Evolutionary conservation across 1,140 invertebrate species (phyloP).

Genomic region (Drosophila sp.): DNA sequence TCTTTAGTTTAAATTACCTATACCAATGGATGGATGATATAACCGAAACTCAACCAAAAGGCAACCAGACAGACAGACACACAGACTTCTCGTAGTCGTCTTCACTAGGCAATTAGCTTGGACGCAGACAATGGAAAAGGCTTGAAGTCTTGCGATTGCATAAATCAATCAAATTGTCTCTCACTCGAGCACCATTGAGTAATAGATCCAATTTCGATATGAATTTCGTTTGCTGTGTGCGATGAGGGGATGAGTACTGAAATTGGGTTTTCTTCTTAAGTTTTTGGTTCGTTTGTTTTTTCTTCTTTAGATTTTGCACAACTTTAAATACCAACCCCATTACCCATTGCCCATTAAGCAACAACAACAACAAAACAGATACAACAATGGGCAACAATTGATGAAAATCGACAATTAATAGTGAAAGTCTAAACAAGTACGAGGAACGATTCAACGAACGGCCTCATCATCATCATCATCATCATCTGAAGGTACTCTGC

Average conservation of each 20-base stretch:
- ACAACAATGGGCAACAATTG: slow-evolving; percentile 64
- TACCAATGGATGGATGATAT: slow-evolving; percentile 30
- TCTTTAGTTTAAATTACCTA: slow-evolving; percentile 32
- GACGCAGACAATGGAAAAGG: slow-evolving; percentile 61
- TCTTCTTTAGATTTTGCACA: slow-evolving; percentile 48
- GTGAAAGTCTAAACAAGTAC: slow-evolving; percentile 69
- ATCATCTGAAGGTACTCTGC: slow-evolving; percentile 63
- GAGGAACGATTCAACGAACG: slow-evolving; percentile 44
- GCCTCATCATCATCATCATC: slow-evolving; percentile 58
- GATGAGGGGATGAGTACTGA: slow-evolving; percentile 28
- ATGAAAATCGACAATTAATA: slow-evolving; percentile 81
- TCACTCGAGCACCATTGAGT: slow-evolving; percentile 72
- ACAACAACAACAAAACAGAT: slow-evolving; percentile 28
- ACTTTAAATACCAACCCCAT: slow-evolving; percentile 81
- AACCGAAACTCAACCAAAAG: slow-evolving; percentile 13
- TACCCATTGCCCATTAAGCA: slow-evolving; percentile 70
- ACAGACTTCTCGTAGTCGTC: slow-evolving; percentile 28
- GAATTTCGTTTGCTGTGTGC: slow-evolving; percentile 42
- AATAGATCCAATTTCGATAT: slow-evolving; percentile 82
- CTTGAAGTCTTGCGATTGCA: slow-evolving; percentile 59
- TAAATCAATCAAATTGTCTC: slow-evolving; percentile 82
- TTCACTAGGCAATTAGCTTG: slow-evolving; percentile 63
- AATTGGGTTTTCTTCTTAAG: slow-evolving; percentile 59
- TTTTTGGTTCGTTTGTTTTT: slow-evolving; percentile 17
- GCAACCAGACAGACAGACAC: neutral